These are phyloP conservation scores for Maniola hyperantus DNA, from an alignment of 2,888 invertebrate genomes.

Conservation along the genomic window DNA sequence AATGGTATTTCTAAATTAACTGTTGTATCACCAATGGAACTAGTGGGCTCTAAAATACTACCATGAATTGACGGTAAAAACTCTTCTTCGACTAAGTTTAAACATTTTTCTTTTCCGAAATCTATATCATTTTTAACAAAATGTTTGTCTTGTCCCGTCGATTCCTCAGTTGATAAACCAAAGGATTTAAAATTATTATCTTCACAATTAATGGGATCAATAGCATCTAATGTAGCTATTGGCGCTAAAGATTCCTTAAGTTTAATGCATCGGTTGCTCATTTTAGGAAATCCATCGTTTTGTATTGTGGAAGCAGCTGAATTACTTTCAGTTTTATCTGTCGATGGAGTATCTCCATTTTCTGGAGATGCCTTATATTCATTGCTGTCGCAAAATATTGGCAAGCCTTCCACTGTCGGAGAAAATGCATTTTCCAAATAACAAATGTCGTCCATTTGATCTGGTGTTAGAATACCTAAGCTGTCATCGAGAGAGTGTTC, in stretches of 20 bases:
- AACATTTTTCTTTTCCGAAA: slow-evolving; percentile 52
- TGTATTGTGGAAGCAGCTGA: slow-evolving; percentile 79
- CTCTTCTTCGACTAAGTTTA: slow-evolving; percentile 80
- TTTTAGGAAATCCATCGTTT: slow-evolving; percentile 70
- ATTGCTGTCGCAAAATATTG: slow-evolving; percentile 72
- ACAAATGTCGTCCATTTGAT: slow-evolving; percentile 91
- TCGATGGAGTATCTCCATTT: slow-evolving; percentile 80
- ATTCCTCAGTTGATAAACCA: slow-evolving; percentile 31
- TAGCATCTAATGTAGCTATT: slow-evolving; percentile 57
- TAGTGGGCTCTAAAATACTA: slow-evolving; percentile 82
- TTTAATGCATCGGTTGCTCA: slow-evolving; percentile 45
- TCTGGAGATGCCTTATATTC: slow-evolving; percentile 74
- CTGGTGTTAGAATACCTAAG: slow-evolving; percentile 93
- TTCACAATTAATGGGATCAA: slow-evolving; percentile 54
- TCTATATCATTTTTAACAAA: slow-evolving; percentile 40
- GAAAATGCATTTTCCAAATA: slow-evolving; percentile 85
- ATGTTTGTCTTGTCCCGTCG: slow-evolving; percentile 32
- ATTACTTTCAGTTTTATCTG: slow-evolving; percentile 81
- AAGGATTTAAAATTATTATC: slow-evolving; percentile 42
- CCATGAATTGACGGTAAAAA: slow-evolving; percentile 84
- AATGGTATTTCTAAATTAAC: slow-evolving; percentile 81
- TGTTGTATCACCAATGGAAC: slow-evolving; percentile 79
- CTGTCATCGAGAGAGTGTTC: slow-evolving; percentile 94
- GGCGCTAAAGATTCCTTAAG: slow-evolving; percentile 55
- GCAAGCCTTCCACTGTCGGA: slow-evolving; percentile 85